Conservation (phyloP, 2,113 vertebrate genomes). For the Cepphus grylle region DNA sequence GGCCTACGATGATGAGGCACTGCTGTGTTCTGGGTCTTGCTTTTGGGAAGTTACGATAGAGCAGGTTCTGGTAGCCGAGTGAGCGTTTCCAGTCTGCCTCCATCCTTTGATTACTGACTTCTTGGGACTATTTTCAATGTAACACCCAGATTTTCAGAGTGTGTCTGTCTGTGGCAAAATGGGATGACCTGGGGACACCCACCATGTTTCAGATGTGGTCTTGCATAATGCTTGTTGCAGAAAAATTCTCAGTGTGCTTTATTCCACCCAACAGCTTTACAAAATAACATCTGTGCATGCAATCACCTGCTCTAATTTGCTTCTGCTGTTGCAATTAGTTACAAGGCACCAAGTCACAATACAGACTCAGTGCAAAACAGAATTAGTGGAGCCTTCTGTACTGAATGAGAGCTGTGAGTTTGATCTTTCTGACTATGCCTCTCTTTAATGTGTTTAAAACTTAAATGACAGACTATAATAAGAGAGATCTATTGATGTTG, state of each 20-base stretch:
- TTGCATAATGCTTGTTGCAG: background rate
- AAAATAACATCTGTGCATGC: background rate
- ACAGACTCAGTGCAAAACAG: background rate
- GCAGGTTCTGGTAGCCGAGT: background rate
- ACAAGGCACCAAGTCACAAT: background rate
- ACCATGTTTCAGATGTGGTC: background rate
- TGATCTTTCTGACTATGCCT: background rate
- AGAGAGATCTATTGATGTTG: background rate
- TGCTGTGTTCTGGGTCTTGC: background rate
- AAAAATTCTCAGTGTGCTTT: background rate
- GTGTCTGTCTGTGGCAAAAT: background rate
- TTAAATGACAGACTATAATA: background rate
- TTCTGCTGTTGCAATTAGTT: background rate
- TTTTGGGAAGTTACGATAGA: background rate
- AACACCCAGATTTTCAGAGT: background rate
- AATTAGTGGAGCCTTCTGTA: background rate
- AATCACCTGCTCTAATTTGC: conserved; percentile 19
- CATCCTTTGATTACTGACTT: background rate
- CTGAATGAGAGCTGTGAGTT: background rate
- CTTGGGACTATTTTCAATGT: background rate
- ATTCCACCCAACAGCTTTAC: background rate
- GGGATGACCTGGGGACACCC: background rate
- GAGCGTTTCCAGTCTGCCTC: background rate
- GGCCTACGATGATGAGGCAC: background rate
- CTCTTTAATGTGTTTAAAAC: background rate